phyloP scores from a whole-genome alignment of 2,888 invertebrate species.

The Perdita meconis region DNA sequence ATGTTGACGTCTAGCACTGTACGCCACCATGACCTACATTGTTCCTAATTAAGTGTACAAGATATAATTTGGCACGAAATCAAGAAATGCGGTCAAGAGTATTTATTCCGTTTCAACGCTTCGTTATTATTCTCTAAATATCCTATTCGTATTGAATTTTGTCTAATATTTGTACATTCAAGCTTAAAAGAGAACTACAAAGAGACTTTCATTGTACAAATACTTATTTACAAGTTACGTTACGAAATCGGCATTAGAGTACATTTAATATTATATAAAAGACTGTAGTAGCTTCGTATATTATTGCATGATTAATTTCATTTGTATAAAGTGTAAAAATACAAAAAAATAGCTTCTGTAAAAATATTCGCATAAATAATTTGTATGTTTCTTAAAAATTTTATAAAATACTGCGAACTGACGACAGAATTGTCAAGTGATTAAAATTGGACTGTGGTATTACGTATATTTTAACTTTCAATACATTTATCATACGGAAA shows the following conservation, averaged over 20 bases:
- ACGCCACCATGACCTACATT: conserved; percentile 26
- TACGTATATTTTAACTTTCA: not conserved
- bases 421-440: not conserved
- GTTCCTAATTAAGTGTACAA: conserved; percentile 28
- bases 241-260: conserved; percentile 31
- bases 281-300: not conserved
- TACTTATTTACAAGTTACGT: conserved; percentile 34
- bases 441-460: not conserved
- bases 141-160: not conserved
- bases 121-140: conserved; percentile 26
- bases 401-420: conserved; percentile 3
- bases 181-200: not conserved
- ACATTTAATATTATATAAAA: conserved; percentile 35
- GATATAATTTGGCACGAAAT: conserved; percentile 48
- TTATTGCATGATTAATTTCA: not conserved
- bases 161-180: not conserved
- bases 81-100: conserved; percentile 49
- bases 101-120: conserved; percentile 31
- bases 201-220: conserved; percentile 43
- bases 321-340: conserved; percentile 38
- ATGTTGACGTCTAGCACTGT: conserved; percentile 7
- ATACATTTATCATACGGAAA: too few species aligned
- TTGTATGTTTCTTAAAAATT: conserved; percentile 1
- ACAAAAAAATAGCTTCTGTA: conserved; percentile 35
- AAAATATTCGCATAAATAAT: conserved; percentile 31